phyloP scores from a whole-genome alignment of 2,113 vertebrate species.

The Andinoacara biseriatus region DNA sequence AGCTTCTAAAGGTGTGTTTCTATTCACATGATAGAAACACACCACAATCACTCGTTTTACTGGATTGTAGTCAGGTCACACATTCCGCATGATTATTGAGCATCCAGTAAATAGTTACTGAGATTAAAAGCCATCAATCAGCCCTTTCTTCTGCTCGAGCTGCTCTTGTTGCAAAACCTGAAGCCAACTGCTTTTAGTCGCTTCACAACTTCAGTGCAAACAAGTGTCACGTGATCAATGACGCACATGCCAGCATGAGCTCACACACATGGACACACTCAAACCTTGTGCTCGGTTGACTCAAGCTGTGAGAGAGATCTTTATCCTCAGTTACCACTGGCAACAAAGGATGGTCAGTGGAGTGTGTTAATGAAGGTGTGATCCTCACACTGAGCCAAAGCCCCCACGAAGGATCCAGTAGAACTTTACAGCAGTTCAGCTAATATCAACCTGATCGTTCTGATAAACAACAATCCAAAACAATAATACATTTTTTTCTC shows the following conservation, averaged over 20 bases:
- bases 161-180: neutral
- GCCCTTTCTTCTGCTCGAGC: neutral
- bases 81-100: neutral
- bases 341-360: slow-evolving; percentile 47
- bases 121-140: neutral
- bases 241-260: slow-evolving; percentile 12
- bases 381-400: slow-evolving; percentile 20
- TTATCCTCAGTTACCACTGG: slow-evolving; percentile 41
- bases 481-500: rapidly evolving
- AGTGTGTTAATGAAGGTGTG: slow-evolving; percentile 34
- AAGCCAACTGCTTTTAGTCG: neutral
- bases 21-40: neutral
- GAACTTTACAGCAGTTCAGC: neutral
- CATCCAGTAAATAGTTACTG: neutral
- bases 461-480: neutral
- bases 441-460: neutral
- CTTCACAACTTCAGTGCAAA: slow-evolving; percentile 17
- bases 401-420: neutral
- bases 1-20: neutral
- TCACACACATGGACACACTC: neutral
- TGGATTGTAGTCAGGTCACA: neutral
- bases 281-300: slow-evolving; percentile 16
- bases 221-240: neutral
- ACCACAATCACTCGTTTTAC: slow-evolving; percentile 22
- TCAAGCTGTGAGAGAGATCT: slow-evolving; percentile 4